Evolutionary conservation across 2,888 invertebrate genomes (phyloP), one percentile per base, ranked within the genome.

Genomic region (Stenurella melanura): DNA sequence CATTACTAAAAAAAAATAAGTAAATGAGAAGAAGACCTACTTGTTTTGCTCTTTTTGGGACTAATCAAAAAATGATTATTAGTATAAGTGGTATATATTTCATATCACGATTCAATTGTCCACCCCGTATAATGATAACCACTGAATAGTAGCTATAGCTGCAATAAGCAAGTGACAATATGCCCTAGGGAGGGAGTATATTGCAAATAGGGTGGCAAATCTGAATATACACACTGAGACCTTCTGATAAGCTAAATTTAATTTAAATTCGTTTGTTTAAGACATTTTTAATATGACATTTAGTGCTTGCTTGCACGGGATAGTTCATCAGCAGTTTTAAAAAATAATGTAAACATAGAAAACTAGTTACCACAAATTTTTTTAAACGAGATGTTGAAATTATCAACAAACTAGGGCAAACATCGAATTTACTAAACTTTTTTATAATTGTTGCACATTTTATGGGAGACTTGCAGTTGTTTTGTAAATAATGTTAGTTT

Each of bases 171-270:
- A 68, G 68, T 73, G 64, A 64, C 66, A 73, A 73, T 73, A 26
- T 64, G 64, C 30, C 42, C 57, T 38, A 21, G 76, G 58, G 69
- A 58, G 18, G 30, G 69, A 30, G 57, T 26, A 69, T 69, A 69
- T 77, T 73, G 78, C 82, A 81, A 81, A 83, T 84, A 82, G 82
- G 82, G 81, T 77, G 77, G 79, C 81, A 81, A 80, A 80, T 78
- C 79, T 71, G 73, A 83, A 81, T 76, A 80, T 81, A 82, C 81
- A 83, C 80, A 83, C 85, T 85, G 85, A 73, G 81, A 80, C 60
- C 70, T 57, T 67, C 73, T 73, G 85, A 85, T 85, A 85, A 84
- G 84, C 82, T 75, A 74, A 82, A 82, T 82, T 83, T 84, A 82
- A 85, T 84, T 85, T 83, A 82, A 84, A 83, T 81, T 78, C 72